phyloP scores from a whole-genome alignment of 2,888 invertebrate genomes.

The Tinea semifulvella region DNA sequence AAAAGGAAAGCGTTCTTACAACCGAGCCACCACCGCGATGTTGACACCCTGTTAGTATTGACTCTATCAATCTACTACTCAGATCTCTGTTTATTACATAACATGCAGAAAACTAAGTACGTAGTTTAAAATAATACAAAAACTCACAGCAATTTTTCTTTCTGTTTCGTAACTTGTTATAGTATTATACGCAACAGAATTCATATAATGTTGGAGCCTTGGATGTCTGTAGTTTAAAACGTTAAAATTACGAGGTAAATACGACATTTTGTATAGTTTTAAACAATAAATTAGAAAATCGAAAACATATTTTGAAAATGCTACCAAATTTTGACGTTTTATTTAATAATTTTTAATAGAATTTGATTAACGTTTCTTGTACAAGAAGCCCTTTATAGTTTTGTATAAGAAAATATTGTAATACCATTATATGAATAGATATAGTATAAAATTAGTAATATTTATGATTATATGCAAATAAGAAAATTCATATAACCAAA shows the following conservation, averaged over 20 bases:
- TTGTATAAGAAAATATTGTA: too few species aligned
- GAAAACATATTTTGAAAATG: neutral
- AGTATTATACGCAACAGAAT: neutral
- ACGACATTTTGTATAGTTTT: neutral
- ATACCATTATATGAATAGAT: too few species aligned
- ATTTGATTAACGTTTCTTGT: too few species aligned
- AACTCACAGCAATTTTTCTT: constrained; percentile 31
- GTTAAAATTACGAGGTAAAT: neutral
- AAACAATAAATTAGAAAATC: neutral
- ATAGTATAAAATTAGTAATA: too few species aligned
- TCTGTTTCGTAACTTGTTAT: constrained; percentile 16
- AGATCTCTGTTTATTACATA: constrained; percentile 3
- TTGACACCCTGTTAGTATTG: too few species aligned
- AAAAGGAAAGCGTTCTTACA: too few species aligned
- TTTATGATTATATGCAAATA: too few species aligned
- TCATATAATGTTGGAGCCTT: neutral
- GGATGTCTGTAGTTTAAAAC: neutral
- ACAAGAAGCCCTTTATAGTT: too few species aligned
- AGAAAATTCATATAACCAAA: too few species aligned
- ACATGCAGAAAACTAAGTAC: neutral
- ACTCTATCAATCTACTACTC: too few species aligned
- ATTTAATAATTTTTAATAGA: neutral
- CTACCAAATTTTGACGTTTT: neutral
- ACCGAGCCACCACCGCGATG: too few species aligned
- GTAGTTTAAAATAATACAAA: neutral